Percentiles rank a stretch among this genome's conserved stretches.
These are phyloP conservation scores for Taphrorychus bicolor DNA, from an alignment of 2,888 invertebrate genomes.

Conservation along the genomic window DNA sequence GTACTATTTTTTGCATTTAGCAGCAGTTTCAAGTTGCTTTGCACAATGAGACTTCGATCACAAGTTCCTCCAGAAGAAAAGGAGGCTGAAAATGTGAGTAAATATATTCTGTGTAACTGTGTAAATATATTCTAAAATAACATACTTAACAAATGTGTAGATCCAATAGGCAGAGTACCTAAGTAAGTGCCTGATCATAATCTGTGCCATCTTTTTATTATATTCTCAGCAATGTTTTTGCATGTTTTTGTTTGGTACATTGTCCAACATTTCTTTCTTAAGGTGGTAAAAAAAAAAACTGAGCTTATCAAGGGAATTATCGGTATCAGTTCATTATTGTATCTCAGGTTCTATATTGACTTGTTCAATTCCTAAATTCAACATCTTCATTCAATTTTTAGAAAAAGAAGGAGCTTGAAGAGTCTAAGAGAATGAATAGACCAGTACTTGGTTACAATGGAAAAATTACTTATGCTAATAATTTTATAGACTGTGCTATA, in stretches of 20 bases:
- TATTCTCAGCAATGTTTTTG: not conserved
- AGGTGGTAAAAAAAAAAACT: too few relatives aligned
- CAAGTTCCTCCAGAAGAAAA: not conserved
- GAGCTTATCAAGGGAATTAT: too few relatives aligned
- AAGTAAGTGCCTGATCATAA: not conserved
- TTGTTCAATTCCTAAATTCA: too few relatives aligned
- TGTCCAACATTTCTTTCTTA: too few relatives aligned
- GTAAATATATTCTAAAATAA: too few relatives aligned
- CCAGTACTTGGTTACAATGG: conserved; percentile 49
- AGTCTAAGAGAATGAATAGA: conserved; percentile 25
- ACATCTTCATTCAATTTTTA: too few relatives aligned
- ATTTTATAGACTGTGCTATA: conserved; percentile 60
- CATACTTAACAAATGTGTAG: too few relatives aligned
- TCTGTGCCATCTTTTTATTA: not conserved
- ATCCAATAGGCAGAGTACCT: not conserved
- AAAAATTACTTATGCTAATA: conserved; percentile 55
- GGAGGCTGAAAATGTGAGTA: not conserved
- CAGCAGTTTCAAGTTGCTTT: too few relatives aligned
- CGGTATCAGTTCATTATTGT: too few relatives aligned
- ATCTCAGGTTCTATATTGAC: too few relatives aligned
- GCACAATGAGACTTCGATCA: conserved; percentile 7
- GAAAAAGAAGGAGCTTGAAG: conserved; percentile 12
- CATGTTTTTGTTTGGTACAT: not conserved
- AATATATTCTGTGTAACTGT: too few relatives aligned
- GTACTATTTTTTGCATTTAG: too few relatives aligned